Evolutionary conservation across 2,797 vertebrate genomes (phyloP).

Genomic region (Danio choprae): DNA sequence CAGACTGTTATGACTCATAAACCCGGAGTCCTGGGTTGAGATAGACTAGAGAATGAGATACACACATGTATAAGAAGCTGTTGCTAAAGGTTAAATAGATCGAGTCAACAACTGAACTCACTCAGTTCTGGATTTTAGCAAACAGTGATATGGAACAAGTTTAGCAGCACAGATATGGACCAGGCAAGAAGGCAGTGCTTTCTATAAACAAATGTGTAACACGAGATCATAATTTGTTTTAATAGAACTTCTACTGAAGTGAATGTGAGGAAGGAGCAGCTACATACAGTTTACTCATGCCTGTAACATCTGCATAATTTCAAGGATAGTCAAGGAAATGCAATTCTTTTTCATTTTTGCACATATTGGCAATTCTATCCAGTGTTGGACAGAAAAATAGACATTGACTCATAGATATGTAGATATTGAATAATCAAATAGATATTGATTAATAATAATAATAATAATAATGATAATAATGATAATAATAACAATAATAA

Average conservation of each 20-base stretch:
- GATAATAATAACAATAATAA: no score
- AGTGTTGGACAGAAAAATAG: no score
- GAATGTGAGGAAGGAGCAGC: neutral
- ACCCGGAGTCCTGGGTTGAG: neutral
- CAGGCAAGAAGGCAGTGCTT: neutral
- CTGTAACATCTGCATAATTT: neutral
- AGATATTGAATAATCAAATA: no score
- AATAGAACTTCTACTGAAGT: neutral
- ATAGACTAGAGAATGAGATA: neutral
- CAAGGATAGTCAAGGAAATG: neutral
- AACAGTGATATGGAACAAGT: neutral
- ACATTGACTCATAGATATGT: no score
- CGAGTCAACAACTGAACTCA: neutral
- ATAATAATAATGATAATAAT: no score
- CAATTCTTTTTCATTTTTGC: no score
- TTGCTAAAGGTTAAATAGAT: neutral
- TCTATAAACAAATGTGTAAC: neutral
- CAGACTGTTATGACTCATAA: slow-evolving; percentile 47
- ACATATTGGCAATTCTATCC: no score
- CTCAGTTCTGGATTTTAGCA: neutral
- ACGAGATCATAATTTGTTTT: slow-evolving; percentile 11
- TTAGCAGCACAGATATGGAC: neutral
- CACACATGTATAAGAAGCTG: slow-evolving; percentile 5
- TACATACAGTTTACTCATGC: neutral
- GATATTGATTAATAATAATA: no score